Evolutionary conservation across 2,888 invertebrate species (phyloP).

Genomic region (Azorinus chamasolen): DNA sequence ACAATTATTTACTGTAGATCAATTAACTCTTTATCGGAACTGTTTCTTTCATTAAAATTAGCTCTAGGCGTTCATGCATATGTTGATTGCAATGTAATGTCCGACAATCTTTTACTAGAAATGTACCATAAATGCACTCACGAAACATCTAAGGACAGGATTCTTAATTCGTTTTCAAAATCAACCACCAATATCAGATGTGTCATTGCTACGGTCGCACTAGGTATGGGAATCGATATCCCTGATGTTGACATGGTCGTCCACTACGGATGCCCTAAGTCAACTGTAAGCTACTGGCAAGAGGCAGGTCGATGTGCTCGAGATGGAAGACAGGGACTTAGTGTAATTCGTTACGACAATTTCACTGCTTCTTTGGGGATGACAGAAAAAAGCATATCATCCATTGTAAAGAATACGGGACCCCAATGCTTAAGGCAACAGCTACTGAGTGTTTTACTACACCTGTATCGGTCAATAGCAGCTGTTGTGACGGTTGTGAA

Average conservation of each 20-base stretch:
- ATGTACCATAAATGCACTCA: conserved; percentile 60
- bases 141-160: conserved; percentile 40
- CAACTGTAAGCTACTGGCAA: conserved; percentile 44
- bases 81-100: too few relatives aligned
- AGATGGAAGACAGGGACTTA: conserved; percentile 36
- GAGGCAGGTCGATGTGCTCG: conserved; percentile 55
- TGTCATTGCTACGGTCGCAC: conserved; percentile 46
- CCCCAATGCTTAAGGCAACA: conserved; percentile 4
- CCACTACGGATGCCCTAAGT: conserved; percentile 49
- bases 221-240: conserved; percentile 62
- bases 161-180: conserved; percentile 31
- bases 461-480: too few relatives aligned
- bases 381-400: conserved; percentile 28
- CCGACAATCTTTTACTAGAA: conserved; percentile 46
- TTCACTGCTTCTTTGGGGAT: conserved; percentile 32
- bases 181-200: conserved; percentile 34
- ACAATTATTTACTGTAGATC: conserved; percentile 51
- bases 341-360: conserved; percentile 29
- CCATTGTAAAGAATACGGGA: conserved; percentile 6
- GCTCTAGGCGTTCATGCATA: too few relatives aligned
- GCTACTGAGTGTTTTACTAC: too few relatives aligned
- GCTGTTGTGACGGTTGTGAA: too few relatives aligned
- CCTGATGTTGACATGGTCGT: conserved; percentile 44
- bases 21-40: conserved; percentile 53
- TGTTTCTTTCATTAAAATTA: conserved; percentile 43